Conservation (phyloP, 2,113 vertebrate genomes). For the Planiliza haematocheilus region DNA sequence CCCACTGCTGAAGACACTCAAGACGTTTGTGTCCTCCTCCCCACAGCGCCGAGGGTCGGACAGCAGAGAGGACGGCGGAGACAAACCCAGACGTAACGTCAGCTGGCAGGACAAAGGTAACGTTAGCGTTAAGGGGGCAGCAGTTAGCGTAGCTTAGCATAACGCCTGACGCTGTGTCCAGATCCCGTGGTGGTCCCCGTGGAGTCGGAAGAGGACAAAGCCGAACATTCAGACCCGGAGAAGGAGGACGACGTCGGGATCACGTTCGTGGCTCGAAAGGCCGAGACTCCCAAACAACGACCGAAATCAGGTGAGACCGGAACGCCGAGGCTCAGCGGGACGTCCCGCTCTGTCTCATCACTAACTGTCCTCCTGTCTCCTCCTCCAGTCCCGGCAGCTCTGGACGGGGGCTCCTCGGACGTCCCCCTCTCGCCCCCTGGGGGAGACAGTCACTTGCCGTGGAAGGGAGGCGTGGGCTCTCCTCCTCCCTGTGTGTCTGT, state of each 20-base stretch:
- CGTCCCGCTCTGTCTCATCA: too few species aligned
- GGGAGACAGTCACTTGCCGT: conserved; percentile 90
- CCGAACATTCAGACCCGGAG: conserved; percentile 85
- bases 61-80: conserved; percentile 80
- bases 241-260: conserved; percentile 94
- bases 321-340: neutral
- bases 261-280: conserved; percentile 90
- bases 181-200: conserved; percentile 85
- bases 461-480: conserved; percentile 89
- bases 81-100: conserved; percentile 86
- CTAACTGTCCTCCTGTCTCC: neutral
- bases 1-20: too few species aligned
- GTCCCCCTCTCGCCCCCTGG: conserved; percentile 84
- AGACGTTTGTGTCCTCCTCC: too few species aligned
- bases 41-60: conserved; percentile 85
- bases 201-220: conserved; percentile 87
- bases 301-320: conserved; percentile 84
- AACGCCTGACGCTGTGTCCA: conserved; percentile 47
- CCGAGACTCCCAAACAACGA: conserved; percentile 87
- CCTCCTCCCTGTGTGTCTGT: conserved; percentile 91
- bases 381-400: conserved; percentile 73
- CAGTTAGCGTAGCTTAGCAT: too few species aligned
- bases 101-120: conserved; percentile 91
- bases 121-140: neutral
- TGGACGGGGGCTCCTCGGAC: conserved; percentile 86